These are phyloP conservation scores for Calidris pygmaea DNA, from an alignment of 2,113 vertebrate species.

Conservation along the genomic window DNA sequence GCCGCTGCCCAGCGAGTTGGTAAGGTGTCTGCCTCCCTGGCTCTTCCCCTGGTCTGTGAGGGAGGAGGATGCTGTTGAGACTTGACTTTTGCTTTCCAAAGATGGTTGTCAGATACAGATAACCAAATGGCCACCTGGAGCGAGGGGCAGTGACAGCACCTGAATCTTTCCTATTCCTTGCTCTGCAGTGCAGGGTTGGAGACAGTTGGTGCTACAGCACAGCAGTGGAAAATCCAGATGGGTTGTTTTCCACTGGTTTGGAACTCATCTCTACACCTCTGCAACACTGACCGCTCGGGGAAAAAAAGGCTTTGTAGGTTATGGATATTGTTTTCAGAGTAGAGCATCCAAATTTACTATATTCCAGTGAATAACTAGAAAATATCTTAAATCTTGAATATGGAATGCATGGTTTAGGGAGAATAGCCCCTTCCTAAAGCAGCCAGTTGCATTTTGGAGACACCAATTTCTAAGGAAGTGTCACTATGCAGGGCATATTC, in stretches of 20 bases:
- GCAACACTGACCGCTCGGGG: constrained; percentile 1
- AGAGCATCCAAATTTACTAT: background rate
- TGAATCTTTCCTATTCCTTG: background rate
- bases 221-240: constrained; percentile 71
- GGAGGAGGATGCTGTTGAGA: background rate
- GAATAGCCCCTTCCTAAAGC: background rate
- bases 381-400: background rate
- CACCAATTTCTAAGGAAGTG: background rate
- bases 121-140: background rate
- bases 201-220: constrained; percentile 31
- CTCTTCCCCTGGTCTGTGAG: background rate
- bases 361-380: background rate
- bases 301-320: background rate
- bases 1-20: constrained; percentile 84
- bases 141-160: background rate
- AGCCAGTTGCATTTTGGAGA: background rate
- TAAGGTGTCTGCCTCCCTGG: constrained; percentile 66
- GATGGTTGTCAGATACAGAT: rapidly evolving
- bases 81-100: rapidly evolving
- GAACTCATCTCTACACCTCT: constrained; percentile 73
- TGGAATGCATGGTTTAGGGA: background rate
- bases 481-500: background rate
- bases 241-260: constrained; percentile 38
- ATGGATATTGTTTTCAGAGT: background rate
- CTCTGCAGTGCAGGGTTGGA: constrained; percentile 19